phyloP scores from a whole-genome alignment of 2,113 vertebrate genomes.

The Bubo blakistoni region DNA sequence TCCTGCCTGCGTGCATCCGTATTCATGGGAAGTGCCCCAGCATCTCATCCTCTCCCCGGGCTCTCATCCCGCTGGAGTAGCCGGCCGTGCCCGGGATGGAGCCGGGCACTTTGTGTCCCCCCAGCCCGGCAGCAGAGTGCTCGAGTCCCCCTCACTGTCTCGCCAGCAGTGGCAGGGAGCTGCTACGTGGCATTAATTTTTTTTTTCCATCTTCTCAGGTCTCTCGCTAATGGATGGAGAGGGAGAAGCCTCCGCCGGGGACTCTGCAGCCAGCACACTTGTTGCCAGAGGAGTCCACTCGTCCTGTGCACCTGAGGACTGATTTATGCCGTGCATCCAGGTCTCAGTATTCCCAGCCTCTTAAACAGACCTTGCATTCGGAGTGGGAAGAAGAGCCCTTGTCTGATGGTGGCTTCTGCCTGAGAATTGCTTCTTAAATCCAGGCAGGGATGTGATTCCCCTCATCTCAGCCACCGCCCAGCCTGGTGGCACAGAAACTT shows the following conservation, averaged over 20 bases:
- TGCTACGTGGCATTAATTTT: neutral
- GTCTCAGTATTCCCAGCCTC: neutral
- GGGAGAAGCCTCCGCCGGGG: neutral
- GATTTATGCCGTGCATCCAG: neutral
- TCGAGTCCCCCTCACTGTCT: accelerated
- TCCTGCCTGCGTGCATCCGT: neutral
- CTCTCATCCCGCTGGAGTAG: neutral
- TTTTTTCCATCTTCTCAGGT: neutral
- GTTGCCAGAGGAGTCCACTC: neutral
- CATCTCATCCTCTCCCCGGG: neutral
- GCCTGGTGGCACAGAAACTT: neutral
- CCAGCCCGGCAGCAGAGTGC: accelerated
- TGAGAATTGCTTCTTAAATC: neutral
- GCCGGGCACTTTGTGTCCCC: accelerated
- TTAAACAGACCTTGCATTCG: neutral
- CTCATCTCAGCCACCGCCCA: neutral
- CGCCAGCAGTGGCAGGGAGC: accelerated
- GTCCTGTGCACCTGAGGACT: neutral
- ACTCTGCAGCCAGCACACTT: neutral
- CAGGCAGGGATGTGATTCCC: neutral
- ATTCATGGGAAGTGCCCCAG: accelerated
- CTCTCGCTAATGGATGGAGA: neutral
- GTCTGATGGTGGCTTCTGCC: neutral
- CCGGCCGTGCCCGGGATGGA: accelerated
- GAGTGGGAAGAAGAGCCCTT: neutral